phyloP scores from a whole-genome alignment of 2,113 vertebrate species.

The Parotia lawesii region DNA sequence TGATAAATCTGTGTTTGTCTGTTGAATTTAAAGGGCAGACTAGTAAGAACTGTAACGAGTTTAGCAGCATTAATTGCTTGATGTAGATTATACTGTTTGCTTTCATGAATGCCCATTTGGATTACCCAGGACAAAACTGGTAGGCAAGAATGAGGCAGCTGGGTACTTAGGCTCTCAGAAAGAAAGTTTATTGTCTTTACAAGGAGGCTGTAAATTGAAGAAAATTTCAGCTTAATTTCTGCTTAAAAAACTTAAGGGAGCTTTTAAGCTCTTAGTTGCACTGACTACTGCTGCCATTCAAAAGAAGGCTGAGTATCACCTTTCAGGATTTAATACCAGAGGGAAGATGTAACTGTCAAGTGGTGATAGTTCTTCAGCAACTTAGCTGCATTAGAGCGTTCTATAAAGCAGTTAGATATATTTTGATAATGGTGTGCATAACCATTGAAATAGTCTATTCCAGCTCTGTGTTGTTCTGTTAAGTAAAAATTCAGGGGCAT shows the following conservation, averaged over 20 bases:
- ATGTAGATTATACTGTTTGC: background rate
- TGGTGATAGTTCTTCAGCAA: background rate
- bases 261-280: conserved; percentile 37
- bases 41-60: background rate
- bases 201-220: background rate
- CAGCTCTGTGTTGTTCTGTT: background rate
- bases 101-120: background rate
- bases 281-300: conserved; percentile 1
- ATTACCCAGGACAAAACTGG: background rate
- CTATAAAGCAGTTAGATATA: background rate
- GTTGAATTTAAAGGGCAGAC: background rate
- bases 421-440: background rate
- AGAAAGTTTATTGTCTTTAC: background rate
- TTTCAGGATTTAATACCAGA: background rate
- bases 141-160: background rate
- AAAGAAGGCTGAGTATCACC: background rate
- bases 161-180: background rate
- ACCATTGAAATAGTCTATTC: background rate
- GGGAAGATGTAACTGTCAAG: background rate
- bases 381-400: background rate
- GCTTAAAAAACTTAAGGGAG: background rate
- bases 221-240: conserved; percentile 36
- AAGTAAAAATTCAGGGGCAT: background rate
- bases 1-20: background rate
- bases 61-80: background rate